Evolutionary conservation across 1,140 invertebrate genomes (phyloP).

Genomic region (Brachionus koreanus): DNA sequence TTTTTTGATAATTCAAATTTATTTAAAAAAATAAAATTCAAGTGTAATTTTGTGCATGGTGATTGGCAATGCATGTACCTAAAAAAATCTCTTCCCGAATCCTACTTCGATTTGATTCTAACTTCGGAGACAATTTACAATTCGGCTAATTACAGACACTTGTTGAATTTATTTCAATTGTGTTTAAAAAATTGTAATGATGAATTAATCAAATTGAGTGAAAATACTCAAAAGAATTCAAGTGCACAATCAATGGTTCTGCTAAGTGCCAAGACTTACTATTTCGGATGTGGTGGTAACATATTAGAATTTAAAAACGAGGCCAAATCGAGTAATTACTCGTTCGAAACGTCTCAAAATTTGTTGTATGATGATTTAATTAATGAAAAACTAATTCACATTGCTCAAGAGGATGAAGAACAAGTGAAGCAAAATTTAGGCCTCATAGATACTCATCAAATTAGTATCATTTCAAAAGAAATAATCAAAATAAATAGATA

Average conservation of each 20-base stretch:
- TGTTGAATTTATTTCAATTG: constrained; percentile 35
- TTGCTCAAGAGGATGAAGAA: not conserved
- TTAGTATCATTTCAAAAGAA: constrained; percentile 25
- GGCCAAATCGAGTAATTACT: constrained; percentile 8
- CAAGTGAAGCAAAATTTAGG: not conserved
- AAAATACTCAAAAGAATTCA: constrained; percentile 5
- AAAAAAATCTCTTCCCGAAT: not conserved
- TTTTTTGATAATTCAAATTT: not conserved
- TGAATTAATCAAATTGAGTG: not conserved
- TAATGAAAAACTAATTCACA: constrained; percentile 4
- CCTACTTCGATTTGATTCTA: constrained; percentile 31
- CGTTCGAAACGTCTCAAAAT: not conserved
- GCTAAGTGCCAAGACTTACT: constrained; percentile 33
- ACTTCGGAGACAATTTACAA: constrained; percentile 42
- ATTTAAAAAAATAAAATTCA: not conserved
- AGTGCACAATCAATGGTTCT: constrained; percentile 33
- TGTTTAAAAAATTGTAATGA: not conserved
- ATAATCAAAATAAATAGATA: constrained; percentile 27
- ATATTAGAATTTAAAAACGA: not conserved
- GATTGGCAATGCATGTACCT: constrained; percentile 9
- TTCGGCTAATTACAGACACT: constrained; percentile 26
- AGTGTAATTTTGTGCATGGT: constrained; percentile 19
- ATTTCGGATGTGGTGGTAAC: constrained; percentile 44
- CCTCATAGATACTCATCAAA: not conserved
- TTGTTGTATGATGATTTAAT: constrained; percentile 28